Percentiles rank a stretch among this genome's conserved stretches.
These are phyloP conservation scores for Anoplopoma fimbria DNA, from an alignment of 2,113 vertebrate species.

Conservation along the genomic window DNA sequence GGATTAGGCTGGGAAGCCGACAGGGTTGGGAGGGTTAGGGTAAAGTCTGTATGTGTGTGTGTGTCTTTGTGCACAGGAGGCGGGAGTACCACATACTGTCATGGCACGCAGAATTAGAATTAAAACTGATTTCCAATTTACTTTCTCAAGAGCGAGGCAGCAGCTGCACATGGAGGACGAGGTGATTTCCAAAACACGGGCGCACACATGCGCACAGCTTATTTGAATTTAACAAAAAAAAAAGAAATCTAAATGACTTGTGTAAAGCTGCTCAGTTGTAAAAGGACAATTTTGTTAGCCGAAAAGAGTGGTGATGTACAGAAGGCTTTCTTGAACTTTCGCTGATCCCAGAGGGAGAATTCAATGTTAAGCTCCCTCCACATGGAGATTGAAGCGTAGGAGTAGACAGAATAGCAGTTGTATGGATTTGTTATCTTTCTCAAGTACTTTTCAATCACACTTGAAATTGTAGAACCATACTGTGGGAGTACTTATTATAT, in stretches of 20 bases:
- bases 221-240: conserved; percentile 4
- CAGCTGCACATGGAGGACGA: conserved; percentile 44
- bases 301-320: conserved; percentile 13
- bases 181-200: conserved; percentile 23
- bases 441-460: conserved; percentile 48
- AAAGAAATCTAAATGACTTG: not conserved
- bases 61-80: conserved; percentile 9
- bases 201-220: conserved; percentile 8
- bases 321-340: conserved; percentile 56
- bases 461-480: conserved; percentile 54
- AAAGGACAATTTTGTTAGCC: conserved; percentile 25
- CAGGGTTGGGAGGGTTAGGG: conserved; percentile 72
- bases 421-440: conserved; percentile 53
- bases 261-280: conserved; percentile 1
- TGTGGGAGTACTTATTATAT: conserved; percentile 12
- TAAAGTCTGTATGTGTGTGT: conserved; percentile 45
- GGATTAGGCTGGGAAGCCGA: conserved; percentile 75
- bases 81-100: conserved; percentile 43
- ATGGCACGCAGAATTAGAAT: conserved; percentile 62
- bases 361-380: conserved; percentile 43
- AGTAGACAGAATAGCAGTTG: conserved; percentile 49
- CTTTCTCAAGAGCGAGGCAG: conserved; percentile 55
- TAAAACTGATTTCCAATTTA: conserved; percentile 66
- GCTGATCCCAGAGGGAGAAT: conserved; percentile 56
- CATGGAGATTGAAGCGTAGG: conserved; percentile 45